Evolutionary conservation across 1,140 invertebrate species (phyloP).

Genomic region (Pemphigus obesinymphae): DNA sequence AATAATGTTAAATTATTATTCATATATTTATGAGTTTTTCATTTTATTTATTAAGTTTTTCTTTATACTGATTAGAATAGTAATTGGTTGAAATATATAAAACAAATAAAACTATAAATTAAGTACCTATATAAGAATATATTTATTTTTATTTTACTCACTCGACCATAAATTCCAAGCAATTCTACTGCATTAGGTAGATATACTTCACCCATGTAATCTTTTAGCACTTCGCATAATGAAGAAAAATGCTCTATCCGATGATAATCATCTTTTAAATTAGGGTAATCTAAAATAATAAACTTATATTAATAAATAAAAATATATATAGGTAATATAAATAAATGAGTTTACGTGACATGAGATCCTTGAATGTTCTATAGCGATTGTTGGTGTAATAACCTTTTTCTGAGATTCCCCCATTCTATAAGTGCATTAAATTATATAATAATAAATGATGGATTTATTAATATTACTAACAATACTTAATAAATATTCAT

Average conservation of each 20-base stretch:
- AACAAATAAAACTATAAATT: too few relatives aligned
- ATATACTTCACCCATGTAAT: conserved; percentile 61
- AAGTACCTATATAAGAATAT: too few relatives aligned
- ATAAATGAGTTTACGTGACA: conserved; percentile 67
- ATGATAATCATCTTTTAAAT: conserved; percentile 66
- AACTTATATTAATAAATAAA: not conserved
- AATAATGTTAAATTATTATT: too few relatives aligned
- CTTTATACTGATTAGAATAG: too few relatives aligned
- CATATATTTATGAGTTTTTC: too few relatives aligned
- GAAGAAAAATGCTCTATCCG: conserved; percentile 71
- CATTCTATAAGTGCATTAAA: conserved; percentile 6
- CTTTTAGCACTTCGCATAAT: conserved; percentile 61
- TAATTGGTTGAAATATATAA: too few relatives aligned
- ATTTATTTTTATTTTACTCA: conserved; percentile 52
- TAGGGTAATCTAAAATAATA: conserved; percentile 65
- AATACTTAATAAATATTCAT: not conserved
- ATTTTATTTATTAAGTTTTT: too few relatives aligned
- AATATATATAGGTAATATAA: not conserved
- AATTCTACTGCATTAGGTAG: conserved; percentile 73
- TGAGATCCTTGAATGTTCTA: conserved; percentile 72
- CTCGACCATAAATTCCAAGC: conserved; percentile 73
- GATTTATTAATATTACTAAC: not conserved
- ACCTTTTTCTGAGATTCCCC: conserved; percentile 52
- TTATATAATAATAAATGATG: not conserved
- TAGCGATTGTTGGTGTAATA: conserved; percentile 61